Conservation (phyloP, 2,797 vertebrate species). For the Eidolon dupreanum region DNA sequence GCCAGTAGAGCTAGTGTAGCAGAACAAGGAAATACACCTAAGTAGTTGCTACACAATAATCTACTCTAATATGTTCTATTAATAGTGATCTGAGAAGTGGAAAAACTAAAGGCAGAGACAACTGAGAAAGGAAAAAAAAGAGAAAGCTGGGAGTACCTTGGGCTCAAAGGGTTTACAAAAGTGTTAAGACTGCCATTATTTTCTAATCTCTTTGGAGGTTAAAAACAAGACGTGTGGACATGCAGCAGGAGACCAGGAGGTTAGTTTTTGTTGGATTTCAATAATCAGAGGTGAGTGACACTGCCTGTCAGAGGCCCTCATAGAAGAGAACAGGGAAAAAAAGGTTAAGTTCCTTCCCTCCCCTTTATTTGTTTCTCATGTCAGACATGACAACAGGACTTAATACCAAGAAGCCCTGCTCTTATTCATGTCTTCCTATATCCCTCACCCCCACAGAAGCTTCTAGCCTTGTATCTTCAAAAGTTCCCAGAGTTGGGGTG, state of each 20-base stretch:
- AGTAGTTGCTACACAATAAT: neutral
- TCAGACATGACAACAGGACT: neutral
- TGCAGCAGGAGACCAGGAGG: neutral
- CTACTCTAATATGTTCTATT: slow-evolving; percentile 4
- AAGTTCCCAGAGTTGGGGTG: neutral
- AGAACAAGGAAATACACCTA: slow-evolving; percentile 36
- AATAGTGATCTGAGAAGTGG: neutral
- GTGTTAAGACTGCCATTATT: neutral
- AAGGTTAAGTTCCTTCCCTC: neutral
- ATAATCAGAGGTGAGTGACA: neutral
- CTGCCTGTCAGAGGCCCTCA: neutral
- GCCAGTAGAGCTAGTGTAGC: neutral
- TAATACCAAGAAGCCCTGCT: slow-evolving; percentile 12
- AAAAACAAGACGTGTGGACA: neutral
- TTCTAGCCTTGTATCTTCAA: neutral
- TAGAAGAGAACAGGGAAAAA: neutral
- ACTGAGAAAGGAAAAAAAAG: neutral
- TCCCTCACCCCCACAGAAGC: neutral
- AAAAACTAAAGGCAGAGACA: neutral
- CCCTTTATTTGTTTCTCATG: neutral
- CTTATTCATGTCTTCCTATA: neutral
- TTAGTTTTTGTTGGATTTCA: neutral
- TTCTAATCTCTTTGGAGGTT: neutral
- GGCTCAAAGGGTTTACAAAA: neutral
- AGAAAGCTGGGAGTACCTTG: neutral